Percentiles rank a stretch among this genome's conserved stretches.
phyloP scores from a whole-genome alignment of 2,113 vertebrate species.

The Phaethon lepturus region DNA sequence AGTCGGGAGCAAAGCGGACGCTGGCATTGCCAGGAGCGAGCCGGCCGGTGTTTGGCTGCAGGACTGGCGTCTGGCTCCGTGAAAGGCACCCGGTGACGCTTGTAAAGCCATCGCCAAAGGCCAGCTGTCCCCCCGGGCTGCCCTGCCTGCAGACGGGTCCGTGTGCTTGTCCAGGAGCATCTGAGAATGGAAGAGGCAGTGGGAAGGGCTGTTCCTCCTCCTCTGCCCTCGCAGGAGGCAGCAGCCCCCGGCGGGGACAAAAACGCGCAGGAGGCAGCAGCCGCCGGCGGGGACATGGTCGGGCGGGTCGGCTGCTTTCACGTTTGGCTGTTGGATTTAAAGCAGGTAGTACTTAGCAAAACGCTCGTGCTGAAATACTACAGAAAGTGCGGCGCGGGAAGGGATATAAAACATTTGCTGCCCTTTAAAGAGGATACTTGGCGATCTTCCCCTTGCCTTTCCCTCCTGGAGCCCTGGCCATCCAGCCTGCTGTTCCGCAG shows the following conservation, averaged over 20 bases:
- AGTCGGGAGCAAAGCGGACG: background rate
- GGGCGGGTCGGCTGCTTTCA: background rate
- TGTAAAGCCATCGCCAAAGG: background rate
- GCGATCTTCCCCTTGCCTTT: background rate
- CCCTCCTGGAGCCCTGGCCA: background rate
- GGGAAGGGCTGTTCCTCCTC: background rate
- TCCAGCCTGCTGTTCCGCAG: background rate
- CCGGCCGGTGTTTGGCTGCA: background rate
- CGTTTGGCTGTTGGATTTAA: background rate
- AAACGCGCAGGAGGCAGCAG: background rate
- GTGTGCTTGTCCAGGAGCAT: background rate
- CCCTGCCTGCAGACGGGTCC: background rate
- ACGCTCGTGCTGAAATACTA: rapidly evolving
- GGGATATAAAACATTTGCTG: background rate
- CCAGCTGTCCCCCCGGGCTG: background rate
- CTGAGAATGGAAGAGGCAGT: background rate
- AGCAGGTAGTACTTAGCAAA: background rate
- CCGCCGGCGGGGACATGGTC: rapidly evolving
- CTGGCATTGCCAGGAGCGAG: background rate
- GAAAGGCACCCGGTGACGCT: background rate
- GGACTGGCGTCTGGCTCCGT: rapidly evolving
- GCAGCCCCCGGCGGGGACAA: too few relatives aligned
- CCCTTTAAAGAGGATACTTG: background rate
- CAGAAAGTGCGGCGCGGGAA: rapidly evolving
- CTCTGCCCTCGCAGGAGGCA: background rate